Conservation (phyloP, 1,140 invertebrate genomes). For the Sarcophaga bullata region DNA sequence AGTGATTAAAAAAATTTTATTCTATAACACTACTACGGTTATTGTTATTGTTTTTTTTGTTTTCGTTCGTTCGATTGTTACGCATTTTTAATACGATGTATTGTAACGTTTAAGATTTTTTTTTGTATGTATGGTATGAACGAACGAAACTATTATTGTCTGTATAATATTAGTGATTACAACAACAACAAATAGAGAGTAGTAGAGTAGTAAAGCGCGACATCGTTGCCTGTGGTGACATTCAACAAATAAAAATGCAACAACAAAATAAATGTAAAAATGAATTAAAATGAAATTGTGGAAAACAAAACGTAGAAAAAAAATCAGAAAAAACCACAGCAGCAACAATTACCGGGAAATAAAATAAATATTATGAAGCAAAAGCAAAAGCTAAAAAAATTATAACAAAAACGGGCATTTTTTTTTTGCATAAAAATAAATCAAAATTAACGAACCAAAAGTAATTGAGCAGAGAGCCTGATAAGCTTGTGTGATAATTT, state of each 20-base stretch:
- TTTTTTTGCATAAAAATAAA: no score
- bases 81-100: no score
- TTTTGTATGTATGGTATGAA: neutral
- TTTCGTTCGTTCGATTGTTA: no score
- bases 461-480: neutral
- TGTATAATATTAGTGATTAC: conserved; percentile 1
- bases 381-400: neutral
- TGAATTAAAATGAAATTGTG: conserved; percentile 1
- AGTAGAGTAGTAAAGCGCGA: neutral
- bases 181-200: neutral
- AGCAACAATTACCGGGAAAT: conserved; percentile 27
- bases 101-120: no score
- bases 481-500: neutral
- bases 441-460: neutral
- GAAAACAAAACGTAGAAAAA: conserved; percentile 3
- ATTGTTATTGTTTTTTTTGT: no score
- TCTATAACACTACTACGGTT: no score
- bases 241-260: conserved; percentile 15
- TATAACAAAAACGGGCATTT: neutral
- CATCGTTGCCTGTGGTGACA: conserved; percentile 32
- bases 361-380: neutral
- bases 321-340: conserved; percentile 1
- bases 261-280: neutral
- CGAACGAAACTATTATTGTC: conserved; percentile 10
- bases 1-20: neutral